phyloP scores from a whole-genome alignment of 2,113 vertebrate species.

The Odobenus rosmarus region DNA sequence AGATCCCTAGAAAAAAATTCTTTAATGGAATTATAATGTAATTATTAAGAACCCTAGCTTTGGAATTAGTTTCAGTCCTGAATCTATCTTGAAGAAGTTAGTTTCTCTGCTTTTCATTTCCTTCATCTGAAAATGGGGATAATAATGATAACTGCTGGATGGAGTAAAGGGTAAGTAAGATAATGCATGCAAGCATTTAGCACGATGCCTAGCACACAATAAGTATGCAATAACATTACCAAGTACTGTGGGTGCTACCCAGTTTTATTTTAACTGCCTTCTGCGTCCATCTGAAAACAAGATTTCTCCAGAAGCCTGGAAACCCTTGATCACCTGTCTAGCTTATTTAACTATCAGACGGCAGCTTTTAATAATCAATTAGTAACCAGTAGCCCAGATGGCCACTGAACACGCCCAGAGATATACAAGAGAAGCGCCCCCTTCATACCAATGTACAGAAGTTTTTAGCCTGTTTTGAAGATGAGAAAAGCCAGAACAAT shows the following conservation, averaged over 20 bases:
- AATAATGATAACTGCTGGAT: neutral
- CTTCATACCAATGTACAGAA: neutral
- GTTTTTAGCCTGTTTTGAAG: neutral
- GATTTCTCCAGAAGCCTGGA: neutral
- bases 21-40: neutral
- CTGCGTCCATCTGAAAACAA: neutral
- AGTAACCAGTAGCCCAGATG: neutral
- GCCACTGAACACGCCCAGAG: neutral
- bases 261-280: neutral
- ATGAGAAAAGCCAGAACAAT: neutral
- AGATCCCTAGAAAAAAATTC: conserved; percentile 21
- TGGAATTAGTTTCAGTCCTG: neutral
- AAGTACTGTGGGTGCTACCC: neutral
- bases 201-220: neutral
- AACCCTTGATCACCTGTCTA: neutral
- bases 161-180: neutral
- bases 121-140: neutral
- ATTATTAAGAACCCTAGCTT: neutral
- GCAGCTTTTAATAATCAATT: neutral
- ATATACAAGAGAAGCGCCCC: neutral
- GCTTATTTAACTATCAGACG: neutral
- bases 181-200: neutral
- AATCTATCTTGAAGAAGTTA: neutral
- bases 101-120: neutral
- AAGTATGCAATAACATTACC: neutral